Base-by-base conservation (phyloP, 2,888 invertebrate genomes). In the Helicoverpa assulta region DNA sequence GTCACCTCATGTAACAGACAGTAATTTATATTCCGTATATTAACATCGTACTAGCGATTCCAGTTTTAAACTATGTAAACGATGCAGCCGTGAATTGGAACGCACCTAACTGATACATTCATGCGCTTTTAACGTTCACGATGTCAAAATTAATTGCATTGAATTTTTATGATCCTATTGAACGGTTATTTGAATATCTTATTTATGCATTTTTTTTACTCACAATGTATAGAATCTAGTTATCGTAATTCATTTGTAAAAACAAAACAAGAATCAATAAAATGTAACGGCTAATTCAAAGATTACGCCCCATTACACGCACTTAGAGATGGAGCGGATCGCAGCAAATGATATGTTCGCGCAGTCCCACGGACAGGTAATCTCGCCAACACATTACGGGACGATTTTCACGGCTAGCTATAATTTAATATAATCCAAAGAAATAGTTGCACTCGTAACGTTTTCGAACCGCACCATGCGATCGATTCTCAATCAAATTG, bases 381-480 rank as follows among this genome's bases (percentile, higher is more conserved):
- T 93, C 93, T 90, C 86, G 84, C 89, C 94, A 91, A 95, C 95
- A 95, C 95, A 94, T 95, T 95, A 95, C 94, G 87, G 83, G 92
- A 92, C 93, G 91, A 94, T 94, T 95, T 95, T 95, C 95, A 95
- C 95, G 94, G 95, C 95, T 95, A 87, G 91, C 93, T 93, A 93
- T 95, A 95, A 95, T 95, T 95, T 95, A 95, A 95, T 95, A 95
- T 95, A 95, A 95, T 94, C 94, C 94, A 95, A 95, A 95, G 95
- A 92, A 95, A 94, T 94, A 94, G 94, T 89, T 93, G 91, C 91
- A 92, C 88, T 92, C 90, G 89, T 85, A 89, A 83, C 80, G 80
- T 87, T 87, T 86, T 84, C 76, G 67, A 86, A 85, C 77, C 75
- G 72, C 74, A 75, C 47, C 60, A 29, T 67, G 52, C 86, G 84